Conservation (phyloP, 2,797 vertebrate genomes). For the Acrossocheilus fasciatus region DNA sequence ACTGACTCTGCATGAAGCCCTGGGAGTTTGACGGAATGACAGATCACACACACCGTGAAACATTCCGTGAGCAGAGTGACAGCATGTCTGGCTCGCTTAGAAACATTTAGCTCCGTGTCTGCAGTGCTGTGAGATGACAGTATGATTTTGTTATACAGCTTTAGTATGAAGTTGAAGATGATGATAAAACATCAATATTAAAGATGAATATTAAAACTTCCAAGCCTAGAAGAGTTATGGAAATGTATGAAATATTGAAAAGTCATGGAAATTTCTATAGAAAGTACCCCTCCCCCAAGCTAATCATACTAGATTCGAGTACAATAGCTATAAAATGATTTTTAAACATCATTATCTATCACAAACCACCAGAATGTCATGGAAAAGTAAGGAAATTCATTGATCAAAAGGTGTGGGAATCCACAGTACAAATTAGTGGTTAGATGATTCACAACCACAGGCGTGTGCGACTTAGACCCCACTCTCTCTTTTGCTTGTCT, state of each 20-base stretch:
- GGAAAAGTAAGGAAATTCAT: neutral
- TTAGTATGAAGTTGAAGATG: neutral
- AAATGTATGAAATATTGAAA: neutral
- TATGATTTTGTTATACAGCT: neutral
- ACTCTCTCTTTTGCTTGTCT: neutral
- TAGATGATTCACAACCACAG: constrained; percentile 10
- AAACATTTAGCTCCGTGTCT: neutral
- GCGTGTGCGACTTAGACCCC: neutral
- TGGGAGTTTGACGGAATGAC: constrained; percentile 27
- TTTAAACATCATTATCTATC: neutral
- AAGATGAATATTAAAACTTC: constrained; percentile 20
- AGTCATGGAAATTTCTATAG: neutral
- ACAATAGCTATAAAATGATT: neutral
- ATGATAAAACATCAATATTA: neutral
- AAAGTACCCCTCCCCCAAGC: neutral
- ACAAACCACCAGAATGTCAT: constrained; percentile 14
- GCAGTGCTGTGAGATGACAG: neutral
- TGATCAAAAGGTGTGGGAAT: constrained; percentile 26
- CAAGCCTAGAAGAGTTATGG: neutral
- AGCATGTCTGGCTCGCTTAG: constrained; percentile 34
- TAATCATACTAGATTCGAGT: neutral
- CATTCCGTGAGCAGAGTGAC: constrained; percentile 28
- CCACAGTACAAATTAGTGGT: neutral
- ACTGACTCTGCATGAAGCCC: neutral
- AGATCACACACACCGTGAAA: constrained; percentile 17